These are phyloP conservation scores for Habrosyne pyritoides DNA, from an alignment of 2,888 invertebrate species.

Conservation along the genomic window DNA sequence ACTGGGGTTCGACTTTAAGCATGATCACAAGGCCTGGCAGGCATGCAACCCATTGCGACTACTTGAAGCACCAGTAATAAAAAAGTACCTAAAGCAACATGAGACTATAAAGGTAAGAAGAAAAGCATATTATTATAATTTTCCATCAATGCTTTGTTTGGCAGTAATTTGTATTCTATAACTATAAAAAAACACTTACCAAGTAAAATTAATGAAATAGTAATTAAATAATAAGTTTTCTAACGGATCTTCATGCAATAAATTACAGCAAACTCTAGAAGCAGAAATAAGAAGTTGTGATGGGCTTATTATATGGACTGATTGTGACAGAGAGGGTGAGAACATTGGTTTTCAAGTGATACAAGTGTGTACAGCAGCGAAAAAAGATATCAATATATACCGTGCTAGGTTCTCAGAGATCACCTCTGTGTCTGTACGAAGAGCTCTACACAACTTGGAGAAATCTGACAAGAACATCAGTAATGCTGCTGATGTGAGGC, in stretches of 20 bases:
- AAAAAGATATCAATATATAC: constrained; percentile 87
- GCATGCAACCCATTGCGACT: constrained; percentile 91
- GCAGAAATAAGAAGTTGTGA: constrained; percentile 86
- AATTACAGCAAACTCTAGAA: constrained; percentile 86
- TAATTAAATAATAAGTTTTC: no score
- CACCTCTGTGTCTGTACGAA: constrained; percentile 90
- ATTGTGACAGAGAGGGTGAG: constrained; percentile 99
- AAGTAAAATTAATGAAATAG: no score
- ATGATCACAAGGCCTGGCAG: constrained; percentile 90
- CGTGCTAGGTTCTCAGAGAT: constrained; percentile 99
- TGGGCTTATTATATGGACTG: constrained; percentile 98
- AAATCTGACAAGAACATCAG: constrained; percentile 91
- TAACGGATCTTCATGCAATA: constrained; percentile 12
- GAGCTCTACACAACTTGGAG: constrained; percentile 91
- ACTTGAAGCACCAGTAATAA: constrained; percentile 94
- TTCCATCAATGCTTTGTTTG: no score
- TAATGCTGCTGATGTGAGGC: constrained; percentile 96
- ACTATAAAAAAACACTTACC: no score
- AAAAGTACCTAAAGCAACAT: constrained; percentile 88
- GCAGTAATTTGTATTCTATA: no score
- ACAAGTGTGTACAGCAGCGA: constrained; percentile 92
- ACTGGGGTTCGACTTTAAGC: constrained; percentile 90
- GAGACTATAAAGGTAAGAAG: constrained; percentile 88
- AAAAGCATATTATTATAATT: background rate
- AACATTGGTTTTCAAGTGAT: constrained; percentile 99